Base-by-base conservation (phyloP, 2,888 invertebrate species). In the Nomada flava region DNA sequence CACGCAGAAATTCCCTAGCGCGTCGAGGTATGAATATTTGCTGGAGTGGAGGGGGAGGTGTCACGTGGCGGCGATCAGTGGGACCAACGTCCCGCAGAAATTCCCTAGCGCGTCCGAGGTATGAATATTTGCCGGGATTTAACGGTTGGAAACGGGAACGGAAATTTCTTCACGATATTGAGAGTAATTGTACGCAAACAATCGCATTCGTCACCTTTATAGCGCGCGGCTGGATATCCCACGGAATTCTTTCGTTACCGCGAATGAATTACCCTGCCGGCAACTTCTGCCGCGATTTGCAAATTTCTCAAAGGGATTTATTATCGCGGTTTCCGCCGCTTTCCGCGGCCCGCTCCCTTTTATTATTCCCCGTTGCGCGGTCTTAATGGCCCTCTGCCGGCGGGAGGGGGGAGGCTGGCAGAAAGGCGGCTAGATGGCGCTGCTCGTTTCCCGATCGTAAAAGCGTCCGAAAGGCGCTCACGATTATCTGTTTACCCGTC, bases 271-370 rank as follows among this genome's bases (percentile, higher is more conserved):
- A 69, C 69, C 69, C 53, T 2, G 69, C 42, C 59, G 53, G 42
- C 60, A 69, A 73, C 55, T 52, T 53, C 29, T 44, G 52, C 69
- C 69, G 52, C 69, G 62, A 69, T 69, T 29, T 59, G 60, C 75
- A 53, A 75, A 75, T 75, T 75, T 75, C 63, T 69, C 75, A 60
- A 69, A 75, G 63, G 69, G 75, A 75, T 75, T 75, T 75, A 75
- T 75, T 62, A 62, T 75, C 75, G 69, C 62, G 60, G 75, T 69
- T 59, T 67, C 73, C 73, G 57, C 57, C 57, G 50, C 57, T 67
- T 57, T 47, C 47, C 57, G 57, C 18, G 68, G 11, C 11, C 59
- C 67, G 59, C 59, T 74, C 36, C 69, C 62, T 69, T 75, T 75
- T 75, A 69, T 75, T 69, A 75, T 75, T 69, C 60, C 44, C 44